A percentile compares a stretch with the other conserved stretches of the same genome.
phyloP scores from a whole-genome alignment of 1,140 invertebrate species.

The Drosophila nigrodunni region DNA sequence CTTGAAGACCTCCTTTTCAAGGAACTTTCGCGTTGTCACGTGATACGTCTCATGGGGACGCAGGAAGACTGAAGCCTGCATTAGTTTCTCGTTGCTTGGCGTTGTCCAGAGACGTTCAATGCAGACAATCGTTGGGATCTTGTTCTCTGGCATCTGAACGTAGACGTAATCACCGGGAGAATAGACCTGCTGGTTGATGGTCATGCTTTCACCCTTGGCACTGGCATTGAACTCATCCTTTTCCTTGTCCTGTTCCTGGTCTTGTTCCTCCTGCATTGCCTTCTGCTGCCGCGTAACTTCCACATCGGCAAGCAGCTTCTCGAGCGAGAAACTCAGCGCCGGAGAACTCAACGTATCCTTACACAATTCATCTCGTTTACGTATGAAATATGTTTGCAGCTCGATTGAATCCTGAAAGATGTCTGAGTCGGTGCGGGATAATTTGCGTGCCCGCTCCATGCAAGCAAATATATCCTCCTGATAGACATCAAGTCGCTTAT shows the following conservation, averaged over 20 bases:
- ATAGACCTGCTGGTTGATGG: conserved; percentile 83
- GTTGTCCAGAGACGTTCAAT: conserved; percentile 96
- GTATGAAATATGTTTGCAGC: conserved; percentile 96
- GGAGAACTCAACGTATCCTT: conserved; percentile 93
- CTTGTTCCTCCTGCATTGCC: conserved; percentile 92
- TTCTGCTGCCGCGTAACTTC: conserved; percentile 92
- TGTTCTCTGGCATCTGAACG: conserved; percentile 78
- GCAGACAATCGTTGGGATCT: conserved; percentile 92
- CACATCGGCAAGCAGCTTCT: conserved; percentile 90
- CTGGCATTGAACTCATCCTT: conserved; percentile 69
- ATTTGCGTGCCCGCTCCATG: conserved; percentile 93
- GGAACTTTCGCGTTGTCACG: conserved; percentile 96
- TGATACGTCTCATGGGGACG: conserved; percentile 97
- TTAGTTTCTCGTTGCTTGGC: conserved; percentile 92
- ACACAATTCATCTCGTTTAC: conserved; percentile 90
- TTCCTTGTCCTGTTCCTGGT: conserved; percentile 85
- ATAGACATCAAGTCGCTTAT: conserved; percentile 96
- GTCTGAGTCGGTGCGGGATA: conserved; percentile 96
- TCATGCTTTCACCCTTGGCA: conserved; percentile 81
- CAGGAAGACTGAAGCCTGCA: conserved; percentile 93
- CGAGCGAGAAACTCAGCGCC: conserved; percentile 92
- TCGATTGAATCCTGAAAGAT: conserved; percentile 95
- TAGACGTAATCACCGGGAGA: conserved; percentile 83
- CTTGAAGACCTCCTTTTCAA: conserved; percentile 98
- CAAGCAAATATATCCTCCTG: conserved; percentile 98